Base-by-base conservation (phyloP, 2,888 invertebrate genomes). In the Apamea crenata region DNA sequence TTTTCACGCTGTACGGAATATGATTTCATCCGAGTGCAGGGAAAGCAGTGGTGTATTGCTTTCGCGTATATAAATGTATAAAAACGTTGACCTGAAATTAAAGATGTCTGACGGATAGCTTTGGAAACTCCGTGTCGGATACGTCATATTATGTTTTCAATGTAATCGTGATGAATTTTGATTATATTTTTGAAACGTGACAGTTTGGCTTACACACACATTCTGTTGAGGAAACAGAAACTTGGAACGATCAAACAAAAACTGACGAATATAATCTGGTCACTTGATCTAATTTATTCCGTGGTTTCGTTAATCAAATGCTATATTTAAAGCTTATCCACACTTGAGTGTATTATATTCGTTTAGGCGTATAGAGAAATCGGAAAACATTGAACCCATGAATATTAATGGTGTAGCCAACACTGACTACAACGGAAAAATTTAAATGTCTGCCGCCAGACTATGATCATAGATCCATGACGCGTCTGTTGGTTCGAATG, bases 1-100 rank as follows among this genome's bases (percentile, higher is more conserved):
- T 93, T 93, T 95, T 93, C 92, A 93, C 93, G 91, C 89, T 89
- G 90, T 90, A 88, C 89, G 90, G 93, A 93, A 93, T 94, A 94
- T 94, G 93, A 95, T 95, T 94, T 94, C 91, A 94, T 94, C 91
- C 88, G 88, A 91, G 86, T 88, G 91, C 84, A 89, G 93, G 93
- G 94, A 95, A 95, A 95, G 94, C 93, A 90, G 91, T 90, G 91
- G 89, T 85, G 84, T 92, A 91, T 92, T 91, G 91, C 92, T 92
- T 90, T 92, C 90, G 89, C 86, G 90, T 78, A 86, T 86, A 84
- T 89, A 84, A 85, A 83, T 85, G 72, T 78, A 81, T 71, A 78
- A 85, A 85, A 83, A 82, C 73, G 83, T 75, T 80, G 81, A 84
- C 81, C 81, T 86, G 81, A 84, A 85, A 87, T 83, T 81, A 78